phyloP scores from a whole-genome alignment of 2,888 invertebrate species.

The Acanthosoma haemorrhoidale region DNA sequence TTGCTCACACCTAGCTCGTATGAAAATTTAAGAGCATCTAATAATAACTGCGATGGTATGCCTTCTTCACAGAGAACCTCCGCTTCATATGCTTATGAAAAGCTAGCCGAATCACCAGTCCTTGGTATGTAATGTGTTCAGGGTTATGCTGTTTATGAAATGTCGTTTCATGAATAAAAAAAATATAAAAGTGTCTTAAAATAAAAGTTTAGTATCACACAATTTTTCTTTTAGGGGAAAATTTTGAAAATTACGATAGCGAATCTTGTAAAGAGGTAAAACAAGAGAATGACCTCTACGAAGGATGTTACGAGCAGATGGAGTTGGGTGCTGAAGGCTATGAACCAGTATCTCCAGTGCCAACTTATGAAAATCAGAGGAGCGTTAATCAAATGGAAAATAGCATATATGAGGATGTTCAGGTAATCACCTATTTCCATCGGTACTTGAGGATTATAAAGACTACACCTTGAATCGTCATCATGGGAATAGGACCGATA shows the following conservation, averaged over 20 bases:
- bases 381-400: constrained; percentile 43
- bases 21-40: constrained; percentile 32
- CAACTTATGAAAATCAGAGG: constrained; percentile 33
- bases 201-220: too few species aligned
- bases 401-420: constrained; percentile 56
- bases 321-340: constrained; percentile 30
- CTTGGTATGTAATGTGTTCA: neutral
- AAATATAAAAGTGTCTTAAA: neutral
- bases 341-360: constrained; percentile 27
- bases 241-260: constrained; percentile 7
- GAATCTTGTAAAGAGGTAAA: constrained; percentile 14
- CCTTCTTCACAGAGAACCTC: constrained; percentile 29
- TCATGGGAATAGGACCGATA: neutral
- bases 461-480: neutral
- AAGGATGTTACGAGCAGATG: constrained; percentile 35
- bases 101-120: constrained; percentile 33
- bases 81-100: constrained; percentile 35
- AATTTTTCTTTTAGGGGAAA: constrained; percentile 2
- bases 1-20: constrained; percentile 33
- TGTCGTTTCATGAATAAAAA: neutral
- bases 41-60: constrained; percentile 25
- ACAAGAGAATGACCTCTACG: constrained; percentile 36
- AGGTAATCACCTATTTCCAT: constrained; percentile 30
- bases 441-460: neutral
- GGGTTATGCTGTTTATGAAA: neutral